These are phyloP conservation scores for Drosophila kokeensis DNA, from an alignment of 2,888 invertebrate genomes.

Conservation along the genomic window DNA sequence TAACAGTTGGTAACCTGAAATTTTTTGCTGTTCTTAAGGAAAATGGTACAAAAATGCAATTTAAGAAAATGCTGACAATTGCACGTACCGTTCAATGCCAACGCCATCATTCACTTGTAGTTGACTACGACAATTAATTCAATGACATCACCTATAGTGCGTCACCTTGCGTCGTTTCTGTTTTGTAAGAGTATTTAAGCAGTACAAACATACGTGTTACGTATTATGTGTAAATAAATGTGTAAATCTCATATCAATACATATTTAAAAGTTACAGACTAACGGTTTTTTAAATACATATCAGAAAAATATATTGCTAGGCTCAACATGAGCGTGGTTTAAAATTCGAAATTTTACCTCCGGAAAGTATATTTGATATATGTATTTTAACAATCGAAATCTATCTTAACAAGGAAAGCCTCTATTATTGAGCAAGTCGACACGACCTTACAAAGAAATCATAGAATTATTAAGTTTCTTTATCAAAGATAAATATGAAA, in stretches of 20 bases:
- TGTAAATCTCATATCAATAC: neutral
- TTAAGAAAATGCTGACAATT: conserved; percentile 21
- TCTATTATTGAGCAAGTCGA: neutral
- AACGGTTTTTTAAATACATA: neutral
- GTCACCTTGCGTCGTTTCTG: conserved; percentile 41
- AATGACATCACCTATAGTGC: conserved; percentile 66
- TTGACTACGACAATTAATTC: conserved; percentile 29
- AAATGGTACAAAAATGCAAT: neutral
- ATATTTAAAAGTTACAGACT: neutral
- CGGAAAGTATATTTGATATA: neutral
- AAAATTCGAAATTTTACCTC: neutral
- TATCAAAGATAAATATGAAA: neutral
- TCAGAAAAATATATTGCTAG: neutral
- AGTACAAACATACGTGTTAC: conserved; percentile 1
- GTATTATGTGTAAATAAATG: conserved; percentile 1
- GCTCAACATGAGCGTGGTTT: neutral
- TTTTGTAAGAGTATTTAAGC: conserved; percentile 30
- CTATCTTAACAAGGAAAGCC: neutral
- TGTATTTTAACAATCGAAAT: neutral
- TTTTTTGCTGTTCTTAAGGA: neutral
- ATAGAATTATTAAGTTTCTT: neutral
- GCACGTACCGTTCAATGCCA: conserved; percentile 38
- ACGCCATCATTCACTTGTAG: conserved; percentile 26
- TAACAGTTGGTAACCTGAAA: neutral
- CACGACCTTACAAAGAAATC: neutral